Base-by-base conservation (phyloP, 2,888 invertebrate genomes). In the Cotesia congregata region DNA sequence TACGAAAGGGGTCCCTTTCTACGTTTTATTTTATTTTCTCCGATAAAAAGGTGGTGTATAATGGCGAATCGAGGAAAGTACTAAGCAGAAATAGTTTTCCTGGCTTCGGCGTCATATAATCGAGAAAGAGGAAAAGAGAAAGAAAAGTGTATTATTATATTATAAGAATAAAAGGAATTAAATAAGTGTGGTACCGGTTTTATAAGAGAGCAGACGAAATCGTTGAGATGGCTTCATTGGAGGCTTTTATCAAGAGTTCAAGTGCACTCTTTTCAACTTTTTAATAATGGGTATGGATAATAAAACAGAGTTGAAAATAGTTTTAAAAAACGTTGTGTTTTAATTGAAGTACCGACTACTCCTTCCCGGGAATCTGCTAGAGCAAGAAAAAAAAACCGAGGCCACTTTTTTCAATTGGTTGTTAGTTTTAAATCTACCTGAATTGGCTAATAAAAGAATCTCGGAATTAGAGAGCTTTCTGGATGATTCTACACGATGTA, bases 1-100 rank as follows among this genome's bases (percentile, higher is more conserved):
- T 62, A 71, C 68, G 40, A 67, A 67, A 73, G 50, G n/a, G 72
- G 72, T 68, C 64, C 50, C 50, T 50, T 50, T 50, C 50, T 50
- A 50, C 50, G 50, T 50, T 50, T 30, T 50, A 50, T 50, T 50
- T 50, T 50, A 50, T 50, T 50, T 50, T 70, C 61, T 61, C 71
- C 61, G 78, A 79, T 80, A 82, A 84, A 82, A 82, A 80, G 79
- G 75, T 79, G 80, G 76, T 79, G 80, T 79, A 85, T 83, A 82
- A 83, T 82, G 78, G 81, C 40, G 68, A 73, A 72, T 70, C 70
- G 72, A 72, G 74, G 75, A 74, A 62, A 64, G 41, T 67, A 72
- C 41, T 38, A 64, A 72, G 40, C 62, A 40, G 62, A 61, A 72
- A 38, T 68, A 30, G 59, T 39, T 68, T 68, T 30, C 30, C 30